These are phyloP conservation scores for Coregonus suidteri DNA, from an alignment of 2,797 vertebrate genomes.

Conservation along the genomic window DNA sequence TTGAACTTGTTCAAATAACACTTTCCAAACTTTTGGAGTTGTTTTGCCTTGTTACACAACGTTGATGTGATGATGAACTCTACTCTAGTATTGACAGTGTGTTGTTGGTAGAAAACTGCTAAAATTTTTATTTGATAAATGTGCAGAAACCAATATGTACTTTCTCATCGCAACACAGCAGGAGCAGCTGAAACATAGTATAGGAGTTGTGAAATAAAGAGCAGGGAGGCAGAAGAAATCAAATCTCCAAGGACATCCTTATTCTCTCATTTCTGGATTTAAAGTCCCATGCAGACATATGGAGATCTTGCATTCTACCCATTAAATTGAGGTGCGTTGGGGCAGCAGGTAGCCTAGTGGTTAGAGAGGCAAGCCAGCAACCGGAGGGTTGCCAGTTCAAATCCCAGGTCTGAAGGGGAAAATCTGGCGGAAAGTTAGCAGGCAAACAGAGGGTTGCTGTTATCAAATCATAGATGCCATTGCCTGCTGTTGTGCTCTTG, in stretches of 20 bases:
- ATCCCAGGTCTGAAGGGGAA: too few species aligned
- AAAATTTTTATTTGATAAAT: neutral
- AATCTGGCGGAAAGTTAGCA: too few species aligned
- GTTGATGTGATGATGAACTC: too few species aligned
- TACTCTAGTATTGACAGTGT: neutral
- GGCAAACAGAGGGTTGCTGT: too few species aligned
- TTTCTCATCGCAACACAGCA: neutral
- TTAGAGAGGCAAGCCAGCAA: too few species aligned
- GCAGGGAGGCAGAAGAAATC: neutral
- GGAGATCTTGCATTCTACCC: too few species aligned
- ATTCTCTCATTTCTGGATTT: neutral
- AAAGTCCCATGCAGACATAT: neutral
- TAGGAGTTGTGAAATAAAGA: neutral
- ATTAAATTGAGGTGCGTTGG: too few species aligned
- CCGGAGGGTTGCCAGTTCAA: too few species aligned
- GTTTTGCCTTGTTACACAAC: conserved; percentile 11
- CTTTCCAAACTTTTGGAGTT: neutral
- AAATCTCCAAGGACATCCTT: neutral
- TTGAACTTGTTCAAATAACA: conserved; percentile 33
- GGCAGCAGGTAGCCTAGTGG: too few species aligned
- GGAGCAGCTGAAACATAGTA: neutral
- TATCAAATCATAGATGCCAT: too few species aligned
- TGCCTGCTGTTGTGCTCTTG: too few species aligned
- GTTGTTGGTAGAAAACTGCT: neutral
- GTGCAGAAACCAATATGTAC: neutral